Evolutionary conservation across 2,888 invertebrate species (phyloP), one percentile per base, ranked within the genome.

Genomic region (Agrypnus murinus): DNA sequence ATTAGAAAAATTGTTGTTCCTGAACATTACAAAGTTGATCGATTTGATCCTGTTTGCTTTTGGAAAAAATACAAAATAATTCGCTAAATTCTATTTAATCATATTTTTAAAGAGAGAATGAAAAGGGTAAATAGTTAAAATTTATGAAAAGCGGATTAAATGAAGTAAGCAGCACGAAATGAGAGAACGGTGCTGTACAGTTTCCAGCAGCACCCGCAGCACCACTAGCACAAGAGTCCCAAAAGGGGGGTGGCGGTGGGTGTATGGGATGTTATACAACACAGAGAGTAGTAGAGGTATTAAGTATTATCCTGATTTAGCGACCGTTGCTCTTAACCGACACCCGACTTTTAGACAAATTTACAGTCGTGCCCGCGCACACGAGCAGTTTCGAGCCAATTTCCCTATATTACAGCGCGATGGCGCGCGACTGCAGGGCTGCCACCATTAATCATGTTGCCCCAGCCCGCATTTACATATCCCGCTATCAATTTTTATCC

Each of bases 271-370:
- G 78, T 78, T 79, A n/a, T n/a, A 78, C 76, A 78, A 38, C 38
- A 12, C 38, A 12, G 38, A 12, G 38, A 2, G 77, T 62, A 72
- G n/a, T n/a, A n/a, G n/a, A n/a, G 78, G 78, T 79, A 78, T 81
- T 78, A 78, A 76, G 81, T 77, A 81, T 82, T 80, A 82, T 83
- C 81, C 82, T 81, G 81, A 82, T 83, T 82, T 82, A 82, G 80
- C 75, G 78, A 74, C 75, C 77, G 75, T 76, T 73, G 74, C 74
- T 76, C 75, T 74, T 76, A 74, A 74, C 72, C 72, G 76, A 74
- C 76, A 77, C 78, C 65, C 73, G 78, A 79, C 78, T 81, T 81
- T 81, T 77, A 79, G 80, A 80, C 80, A 81, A 81, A 81, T 81
- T 81, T 81, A 81, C 79, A 79, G 72, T 81, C 79, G 80, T 79